Conservation (phyloP, 1,140 invertebrate species). For the Musca domestica region DNA sequence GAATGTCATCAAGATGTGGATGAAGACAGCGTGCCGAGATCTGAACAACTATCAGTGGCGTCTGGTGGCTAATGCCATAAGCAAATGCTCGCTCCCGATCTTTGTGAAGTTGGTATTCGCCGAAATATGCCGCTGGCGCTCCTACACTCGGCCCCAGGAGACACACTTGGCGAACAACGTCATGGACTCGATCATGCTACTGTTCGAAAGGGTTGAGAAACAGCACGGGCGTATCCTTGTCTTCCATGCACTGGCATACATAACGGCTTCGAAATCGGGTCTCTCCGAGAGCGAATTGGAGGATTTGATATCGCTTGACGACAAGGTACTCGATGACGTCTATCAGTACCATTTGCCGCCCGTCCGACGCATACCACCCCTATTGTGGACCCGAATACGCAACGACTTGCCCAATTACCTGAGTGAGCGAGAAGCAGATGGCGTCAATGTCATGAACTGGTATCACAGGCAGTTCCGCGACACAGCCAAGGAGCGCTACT, state of each 20-base stretch:
- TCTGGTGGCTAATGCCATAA: constrained; percentile 88
- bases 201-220: constrained; percentile 92
- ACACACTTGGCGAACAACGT: constrained; percentile 91
- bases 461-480: constrained; percentile 96
- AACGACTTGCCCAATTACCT: constrained; percentile 95
- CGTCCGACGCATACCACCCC: constrained; percentile 87
- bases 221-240: constrained; percentile 91
- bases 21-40: constrained; percentile 85
- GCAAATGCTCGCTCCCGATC: constrained; percentile 91
- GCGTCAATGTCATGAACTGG: constrained; percentile 96
- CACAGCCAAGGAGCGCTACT: constrained; percentile 90
- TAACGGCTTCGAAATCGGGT: constrained; percentile 89
- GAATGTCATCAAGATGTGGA: constrained; percentile 92
- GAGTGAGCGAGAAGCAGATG: constrained; percentile 93
- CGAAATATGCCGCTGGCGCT: constrained; percentile 94
- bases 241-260: constrained; percentile 91
- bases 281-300: constrained; percentile 91
- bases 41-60: constrained; percentile 92
- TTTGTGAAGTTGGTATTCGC: constrained; percentile 97
- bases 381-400: constrained; percentile 92
- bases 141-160: constrained; percentile 90
- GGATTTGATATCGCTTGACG: constrained; percentile 91
- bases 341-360: constrained; percentile 98
- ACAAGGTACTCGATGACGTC: constrained; percentile 93
- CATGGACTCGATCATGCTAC: constrained; percentile 96